These are phyloP conservation scores for Leptopterna dolabrata DNA, from an alignment of 2,888 invertebrate species.

Conservation along the genomic window DNA sequence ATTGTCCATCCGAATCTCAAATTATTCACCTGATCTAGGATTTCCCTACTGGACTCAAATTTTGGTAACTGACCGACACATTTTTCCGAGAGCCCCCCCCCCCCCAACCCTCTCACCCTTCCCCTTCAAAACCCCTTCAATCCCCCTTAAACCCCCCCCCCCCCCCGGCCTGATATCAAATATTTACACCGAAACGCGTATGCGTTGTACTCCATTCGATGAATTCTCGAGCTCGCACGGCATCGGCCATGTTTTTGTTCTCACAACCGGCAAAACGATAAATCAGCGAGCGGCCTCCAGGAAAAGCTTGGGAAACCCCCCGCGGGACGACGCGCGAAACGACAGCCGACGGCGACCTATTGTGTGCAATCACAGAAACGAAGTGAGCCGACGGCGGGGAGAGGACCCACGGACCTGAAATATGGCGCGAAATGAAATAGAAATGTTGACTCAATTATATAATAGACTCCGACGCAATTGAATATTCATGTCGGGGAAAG, in stretches of 20 bases:
- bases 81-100: too few relatives aligned
- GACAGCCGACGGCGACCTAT: conserved; percentile 5
- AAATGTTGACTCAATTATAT: conserved; percentile 55
- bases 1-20: too few relatives aligned
- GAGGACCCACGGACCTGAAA: conserved; percentile 15
- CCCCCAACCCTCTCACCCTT: too few relatives aligned
- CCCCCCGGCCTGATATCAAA: too few relatives aligned
- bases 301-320: conserved; percentile 30
- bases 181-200: too few relatives aligned
- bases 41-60: too few relatives aligned
- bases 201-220: too few relatives aligned
- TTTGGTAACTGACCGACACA: too few relatives aligned
- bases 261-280: background rate
- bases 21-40: too few relatives aligned
- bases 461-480: conserved; percentile 34
- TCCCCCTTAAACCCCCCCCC: too few relatives aligned
- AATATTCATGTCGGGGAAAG: conserved; percentile 44
- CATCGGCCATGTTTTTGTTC: background rate
- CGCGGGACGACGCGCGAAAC: background rate
- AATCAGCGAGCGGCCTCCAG: background rate
- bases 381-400: background rate
- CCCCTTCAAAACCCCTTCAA: too few relatives aligned
- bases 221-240: background rate
- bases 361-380: conserved; percentile 51
- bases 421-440: conserved; percentile 53